phyloP scores from a whole-genome alignment of 2,888 invertebrate genomes.

The Synergus itoensis region DNA sequence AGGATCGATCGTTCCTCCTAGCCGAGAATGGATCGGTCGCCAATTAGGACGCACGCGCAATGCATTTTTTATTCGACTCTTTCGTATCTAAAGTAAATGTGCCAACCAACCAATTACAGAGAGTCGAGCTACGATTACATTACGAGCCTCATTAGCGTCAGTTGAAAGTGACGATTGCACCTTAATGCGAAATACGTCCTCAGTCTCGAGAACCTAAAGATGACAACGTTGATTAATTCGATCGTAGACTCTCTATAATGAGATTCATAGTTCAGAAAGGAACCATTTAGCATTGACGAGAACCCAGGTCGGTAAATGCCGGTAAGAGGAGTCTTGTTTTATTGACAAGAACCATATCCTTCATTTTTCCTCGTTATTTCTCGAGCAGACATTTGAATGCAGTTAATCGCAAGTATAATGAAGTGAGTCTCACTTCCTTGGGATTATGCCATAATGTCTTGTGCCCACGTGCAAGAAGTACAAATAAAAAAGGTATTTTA shows the following conservation, averaged over 20 bases:
- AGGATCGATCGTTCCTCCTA: constrained; percentile 36
- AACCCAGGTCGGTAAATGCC: background rate
- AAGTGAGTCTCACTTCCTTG: constrained; percentile 21
- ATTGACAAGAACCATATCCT: background rate
- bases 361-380: constrained; percentile 28
- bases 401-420: constrained; percentile 30
- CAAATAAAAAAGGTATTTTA: constrained; percentile 34
- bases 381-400: constrained; percentile 17
- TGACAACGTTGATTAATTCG: constrained; percentile 19
- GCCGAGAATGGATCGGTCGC: constrained; percentile 47
- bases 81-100: constrained; percentile 66
- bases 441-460: constrained; percentile 17
- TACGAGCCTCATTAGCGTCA: constrained; percentile 69
- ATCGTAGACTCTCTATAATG: background rate
- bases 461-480: background rate
- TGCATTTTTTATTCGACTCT: constrained; percentile 62
- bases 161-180: constrained; percentile 65
- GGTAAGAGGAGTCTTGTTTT: background rate
- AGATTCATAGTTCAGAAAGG: background rate
- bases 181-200: constrained; percentile 55
- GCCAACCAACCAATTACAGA: constrained; percentile 70
- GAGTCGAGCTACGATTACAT: constrained; percentile 50
- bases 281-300: background rate
- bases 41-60: constrained; percentile 69
- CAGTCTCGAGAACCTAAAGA: constrained; percentile 4